These are phyloP conservation scores for Clistopyga incitator DNA, from an alignment of 2,888 invertebrate genomes.

Conservation along the genomic window DNA sequence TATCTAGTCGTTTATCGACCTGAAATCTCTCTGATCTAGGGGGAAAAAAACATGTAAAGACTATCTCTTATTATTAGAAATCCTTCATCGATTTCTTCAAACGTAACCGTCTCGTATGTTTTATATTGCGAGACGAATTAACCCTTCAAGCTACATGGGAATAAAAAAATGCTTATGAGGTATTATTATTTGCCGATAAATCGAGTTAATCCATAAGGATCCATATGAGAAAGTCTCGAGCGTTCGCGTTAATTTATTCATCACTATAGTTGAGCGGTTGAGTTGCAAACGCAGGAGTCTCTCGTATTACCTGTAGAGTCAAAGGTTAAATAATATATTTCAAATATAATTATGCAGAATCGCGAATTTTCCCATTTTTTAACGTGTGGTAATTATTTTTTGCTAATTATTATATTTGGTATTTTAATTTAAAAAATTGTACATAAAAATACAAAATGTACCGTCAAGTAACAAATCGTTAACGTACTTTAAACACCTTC, in stretches of 20 bases:
- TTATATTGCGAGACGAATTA: neutral
- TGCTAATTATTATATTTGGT: neutral
- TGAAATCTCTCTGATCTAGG: too few relatives aligned
- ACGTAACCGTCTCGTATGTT: neutral
- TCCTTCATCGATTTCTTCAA: neutral
- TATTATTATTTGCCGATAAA: constrained; percentile 2
- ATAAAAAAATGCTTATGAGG: neutral
- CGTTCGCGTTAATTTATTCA: neutral
- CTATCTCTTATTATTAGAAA: neutral
- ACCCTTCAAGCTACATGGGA: too few relatives aligned
- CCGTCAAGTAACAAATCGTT: too few relatives aligned
- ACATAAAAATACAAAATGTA: neutral
- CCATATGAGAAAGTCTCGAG: neutral
- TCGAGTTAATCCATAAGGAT: neutral
- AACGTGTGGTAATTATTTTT: neutral
- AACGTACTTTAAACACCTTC: too few relatives aligned
- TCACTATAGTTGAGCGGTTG: neutral
- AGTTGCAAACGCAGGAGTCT: neutral
- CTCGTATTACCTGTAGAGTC: neutral
- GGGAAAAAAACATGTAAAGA: too few relatives aligned
- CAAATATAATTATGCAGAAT: neutral
- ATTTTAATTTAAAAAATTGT: neutral
- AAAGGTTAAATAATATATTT: neutral
- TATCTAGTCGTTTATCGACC: too few relatives aligned
- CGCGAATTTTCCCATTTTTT: neutral